Conservation (phyloP, 2,797 vertebrate species). For the Cynodonichthys magdalenae region DNA sequence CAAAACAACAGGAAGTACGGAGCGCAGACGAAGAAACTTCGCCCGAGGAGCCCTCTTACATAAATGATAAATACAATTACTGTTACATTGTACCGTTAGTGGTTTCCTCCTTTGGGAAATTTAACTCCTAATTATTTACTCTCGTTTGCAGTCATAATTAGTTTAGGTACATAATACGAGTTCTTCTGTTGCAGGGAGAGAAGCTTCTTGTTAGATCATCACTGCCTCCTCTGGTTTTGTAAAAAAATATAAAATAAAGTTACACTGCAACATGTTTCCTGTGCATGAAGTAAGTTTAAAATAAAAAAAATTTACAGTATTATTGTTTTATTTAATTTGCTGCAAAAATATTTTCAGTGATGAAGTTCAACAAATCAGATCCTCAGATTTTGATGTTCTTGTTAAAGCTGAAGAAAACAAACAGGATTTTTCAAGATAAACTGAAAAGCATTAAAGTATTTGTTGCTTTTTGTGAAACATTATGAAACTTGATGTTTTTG, state of each 20-base stretch:
- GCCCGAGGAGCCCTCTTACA: conserved; percentile 15
- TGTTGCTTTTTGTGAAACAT: too few species aligned
- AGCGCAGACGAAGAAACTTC: conserved; percentile 3
- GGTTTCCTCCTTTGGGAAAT: conserved; percentile 35
- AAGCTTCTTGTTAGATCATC: conserved; percentile 20
- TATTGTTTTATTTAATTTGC: not conserved
- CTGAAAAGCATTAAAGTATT: too few species aligned
- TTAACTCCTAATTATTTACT: conserved; percentile 39
- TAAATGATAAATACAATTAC: conserved; percentile 16
- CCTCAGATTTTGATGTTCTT: too few species aligned
- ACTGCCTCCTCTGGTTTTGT: not conserved
- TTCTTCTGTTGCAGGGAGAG: conserved; percentile 10
- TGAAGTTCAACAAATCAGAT: too few species aligned
- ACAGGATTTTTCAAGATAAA: too few species aligned
- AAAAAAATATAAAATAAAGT: too few species aligned
- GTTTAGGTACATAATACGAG: conserved; percentile 28
- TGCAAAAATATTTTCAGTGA: not conserved
- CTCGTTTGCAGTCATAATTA: conserved; percentile 27
- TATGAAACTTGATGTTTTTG: too few species aligned
- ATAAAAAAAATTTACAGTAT: not conserved
- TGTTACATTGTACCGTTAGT: conserved; percentile 17
- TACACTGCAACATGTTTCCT: too few species aligned
- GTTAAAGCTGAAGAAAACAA: too few species aligned
- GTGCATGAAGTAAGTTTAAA: not conserved
- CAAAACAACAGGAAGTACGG: not conserved